Conservation (phyloP, 2,113 vertebrate genomes). For the Bothrops jararaca region DNA sequence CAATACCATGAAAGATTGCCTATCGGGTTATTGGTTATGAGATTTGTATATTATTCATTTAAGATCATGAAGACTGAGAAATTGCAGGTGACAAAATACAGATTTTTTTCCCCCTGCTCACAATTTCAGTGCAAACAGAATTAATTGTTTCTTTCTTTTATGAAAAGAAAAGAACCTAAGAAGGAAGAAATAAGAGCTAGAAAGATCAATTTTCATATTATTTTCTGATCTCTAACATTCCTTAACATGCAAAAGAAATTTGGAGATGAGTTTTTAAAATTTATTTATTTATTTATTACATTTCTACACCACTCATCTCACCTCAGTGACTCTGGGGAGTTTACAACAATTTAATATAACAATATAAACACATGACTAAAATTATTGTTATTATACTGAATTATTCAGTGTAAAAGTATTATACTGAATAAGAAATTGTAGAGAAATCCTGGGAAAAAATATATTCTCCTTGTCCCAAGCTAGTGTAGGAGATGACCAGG, state of each 20-base stretch:
- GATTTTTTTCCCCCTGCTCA: rapidly evolving
- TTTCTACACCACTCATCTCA: background rate
- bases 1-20: background rate
- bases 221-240: background rate
- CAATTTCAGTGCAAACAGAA: background rate
- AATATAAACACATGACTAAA: background rate
- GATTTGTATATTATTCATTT: background rate
- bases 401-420: background rate
- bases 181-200: background rate
- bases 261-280: background rate
- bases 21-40: background rate
- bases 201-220: background rate
- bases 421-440: background rate
- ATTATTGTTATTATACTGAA: background rate
- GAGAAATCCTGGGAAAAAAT: background rate
- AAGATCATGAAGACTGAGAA: slow-evolving; percentile 3
- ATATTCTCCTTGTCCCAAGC: background rate
- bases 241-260: background rate
- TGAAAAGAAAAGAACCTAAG: background rate
- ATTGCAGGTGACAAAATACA: background rate
- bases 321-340: background rate
- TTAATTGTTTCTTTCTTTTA: background rate
- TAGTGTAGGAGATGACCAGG: background rate
- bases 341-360: background rate
- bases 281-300: background rate